Evolutionary conservation across 2,113 vertebrate genomes (phyloP).

Genomic region (Ictalurus furcatus): DNA sequence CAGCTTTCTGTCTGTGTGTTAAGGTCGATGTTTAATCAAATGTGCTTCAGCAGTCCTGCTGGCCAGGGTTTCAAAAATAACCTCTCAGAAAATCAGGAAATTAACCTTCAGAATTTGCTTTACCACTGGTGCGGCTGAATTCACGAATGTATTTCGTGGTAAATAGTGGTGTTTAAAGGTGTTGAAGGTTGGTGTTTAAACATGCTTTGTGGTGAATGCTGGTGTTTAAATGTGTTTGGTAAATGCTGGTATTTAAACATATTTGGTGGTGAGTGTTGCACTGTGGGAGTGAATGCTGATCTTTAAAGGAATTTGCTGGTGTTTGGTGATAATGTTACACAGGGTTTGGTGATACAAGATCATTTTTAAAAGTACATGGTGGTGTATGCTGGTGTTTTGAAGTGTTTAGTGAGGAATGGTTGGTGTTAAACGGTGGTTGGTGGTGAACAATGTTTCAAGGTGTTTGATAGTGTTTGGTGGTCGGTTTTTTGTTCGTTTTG

Average conservation of each 20-base stretch:
- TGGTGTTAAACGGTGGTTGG: neutral
- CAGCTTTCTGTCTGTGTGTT: constrained; percentile 4
- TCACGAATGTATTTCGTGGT: neutral
- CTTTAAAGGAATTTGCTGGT: too few species aligned
- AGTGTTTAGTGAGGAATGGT: neutral
- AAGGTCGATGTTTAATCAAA: constrained; percentile 17
- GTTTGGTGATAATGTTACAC: too few species aligned
- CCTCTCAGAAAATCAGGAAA: neutral
- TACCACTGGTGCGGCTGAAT: neutral
- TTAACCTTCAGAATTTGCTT: neutral
- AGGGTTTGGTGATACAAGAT: too few species aligned
- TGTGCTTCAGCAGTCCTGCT: neutral
- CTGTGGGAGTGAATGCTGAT: too few species aligned
- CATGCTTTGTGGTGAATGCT: neutral
- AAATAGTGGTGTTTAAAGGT: neutral
- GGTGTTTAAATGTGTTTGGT: neutral
- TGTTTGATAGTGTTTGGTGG: neutral
- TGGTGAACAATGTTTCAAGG: neutral
- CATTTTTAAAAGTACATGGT: too few species aligned
- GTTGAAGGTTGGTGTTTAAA: neutral
- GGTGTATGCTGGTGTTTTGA: neutral
- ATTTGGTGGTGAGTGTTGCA: neutral
- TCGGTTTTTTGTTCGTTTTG: neutral
- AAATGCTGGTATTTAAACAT: too few species aligned
- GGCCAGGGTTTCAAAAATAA: neutral